Conservation (phyloP, 2,113 vertebrate genomes). For the Paralichthys olivaceus region DNA sequence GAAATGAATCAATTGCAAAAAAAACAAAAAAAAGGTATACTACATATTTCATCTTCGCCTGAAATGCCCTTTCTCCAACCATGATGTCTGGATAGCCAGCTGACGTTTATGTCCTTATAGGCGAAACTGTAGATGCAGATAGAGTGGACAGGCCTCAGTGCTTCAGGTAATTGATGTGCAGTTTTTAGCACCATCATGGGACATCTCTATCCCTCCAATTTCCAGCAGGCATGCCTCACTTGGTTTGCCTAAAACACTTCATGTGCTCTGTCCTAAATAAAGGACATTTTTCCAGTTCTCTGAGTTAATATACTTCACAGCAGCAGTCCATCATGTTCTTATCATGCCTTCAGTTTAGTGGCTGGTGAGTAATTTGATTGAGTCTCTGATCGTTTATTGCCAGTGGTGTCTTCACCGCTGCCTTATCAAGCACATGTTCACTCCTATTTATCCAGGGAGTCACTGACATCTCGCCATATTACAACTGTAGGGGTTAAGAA, state of each 20-base stretch:
- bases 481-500: conserved; percentile 6
- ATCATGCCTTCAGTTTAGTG: conserved; percentile 25
- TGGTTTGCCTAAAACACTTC: conserved; percentile 61
- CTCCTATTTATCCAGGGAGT: not conserved
- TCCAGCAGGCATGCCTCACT: conserved; percentile 51
- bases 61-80: conserved; percentile 26
- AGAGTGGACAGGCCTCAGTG: conserved; percentile 69
- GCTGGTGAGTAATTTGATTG: conserved; percentile 32
- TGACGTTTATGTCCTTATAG: conserved; percentile 60
- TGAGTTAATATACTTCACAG: conserved; percentile 49
- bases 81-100: conserved; percentile 35
- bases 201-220: conserved; percentile 67
- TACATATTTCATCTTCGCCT: not conserved
- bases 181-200: conserved; percentile 77
- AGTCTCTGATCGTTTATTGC: conserved; percentile 17
- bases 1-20: not conserved
- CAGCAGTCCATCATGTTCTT: conserved; percentile 32
- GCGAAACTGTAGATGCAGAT: conserved; percentile 56
- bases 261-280: conserved; percentile 63
- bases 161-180: conserved; percentile 79
- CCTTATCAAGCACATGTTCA: conserved; percentile 18
- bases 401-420: conserved; percentile 9
- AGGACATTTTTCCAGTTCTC: conserved; percentile 64
- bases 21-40: not conserved
- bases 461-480: not conserved